phyloP scores from a whole-genome alignment of 2,888 invertebrate genomes.

The Myathropa florea region DNA sequence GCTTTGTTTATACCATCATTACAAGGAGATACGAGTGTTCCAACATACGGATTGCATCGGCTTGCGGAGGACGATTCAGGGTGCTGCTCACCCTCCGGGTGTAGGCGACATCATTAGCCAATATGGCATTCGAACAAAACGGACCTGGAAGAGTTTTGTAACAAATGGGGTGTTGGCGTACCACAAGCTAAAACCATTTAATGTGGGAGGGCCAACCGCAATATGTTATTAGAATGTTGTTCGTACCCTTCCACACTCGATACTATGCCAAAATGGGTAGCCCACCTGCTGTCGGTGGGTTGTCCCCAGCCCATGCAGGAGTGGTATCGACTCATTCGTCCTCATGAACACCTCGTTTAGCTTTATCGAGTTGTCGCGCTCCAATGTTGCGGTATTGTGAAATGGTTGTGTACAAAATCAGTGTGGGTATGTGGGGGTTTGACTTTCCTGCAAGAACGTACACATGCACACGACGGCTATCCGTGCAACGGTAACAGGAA shows the following conservation, averaged over 20 bases:
- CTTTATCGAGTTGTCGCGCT: constrained; percentile 65
- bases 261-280: constrained; percentile 40
- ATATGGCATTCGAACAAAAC: constrained; percentile 53
- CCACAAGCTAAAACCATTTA: constrained; percentile 65
- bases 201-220: constrained; percentile 61
- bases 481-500: background rate
- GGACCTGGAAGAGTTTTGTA: constrained; percentile 55
- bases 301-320: background rate
- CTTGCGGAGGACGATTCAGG: background rate
- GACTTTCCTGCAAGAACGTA: background rate
- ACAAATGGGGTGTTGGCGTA: constrained; percentile 62
- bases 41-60: constrained; percentile 32
- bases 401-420: constrained; percentile 53
- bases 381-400: constrained; percentile 65
- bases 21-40: constrained; percentile 49
- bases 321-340: constrained; percentile 45
- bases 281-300: constrained; percentile 31
- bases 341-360: constrained; percentile 62
- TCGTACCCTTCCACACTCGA: constrained; percentile 20
- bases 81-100: background rate
- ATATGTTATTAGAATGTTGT: constrained; percentile 65
- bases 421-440: background rate
- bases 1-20: constrained; percentile 51
- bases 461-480: background rate
- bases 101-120: constrained; percentile 63